Conservation (phyloP, 1,140 invertebrate species). For the Bactericera cockerelli region DNA sequence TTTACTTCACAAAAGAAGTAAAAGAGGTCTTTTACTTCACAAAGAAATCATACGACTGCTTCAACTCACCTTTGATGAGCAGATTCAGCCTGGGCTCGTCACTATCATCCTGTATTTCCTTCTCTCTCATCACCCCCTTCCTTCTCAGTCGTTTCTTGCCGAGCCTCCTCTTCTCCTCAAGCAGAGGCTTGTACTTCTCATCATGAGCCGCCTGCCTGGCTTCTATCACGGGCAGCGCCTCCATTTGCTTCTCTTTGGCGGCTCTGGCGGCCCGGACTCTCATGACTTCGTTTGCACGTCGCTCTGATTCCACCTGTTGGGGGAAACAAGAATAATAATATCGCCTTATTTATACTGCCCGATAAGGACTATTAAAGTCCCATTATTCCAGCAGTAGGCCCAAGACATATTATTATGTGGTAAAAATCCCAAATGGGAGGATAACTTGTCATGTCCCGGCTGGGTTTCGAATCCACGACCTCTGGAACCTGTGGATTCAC, state of each 20-base stretch:
- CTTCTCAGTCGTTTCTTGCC: slow-evolving; percentile 21
- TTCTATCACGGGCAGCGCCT: slow-evolving; percentile 40
- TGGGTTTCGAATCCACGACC: no score
- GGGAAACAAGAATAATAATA: no score
- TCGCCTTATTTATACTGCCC: no score
- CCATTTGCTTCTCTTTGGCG: slow-evolving; percentile 39
- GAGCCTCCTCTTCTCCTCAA: slow-evolving; percentile 42
- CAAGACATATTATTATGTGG: no score
- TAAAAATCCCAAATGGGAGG: no score
- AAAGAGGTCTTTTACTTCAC: no score
- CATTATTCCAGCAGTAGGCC: no score
- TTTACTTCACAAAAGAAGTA: no score
- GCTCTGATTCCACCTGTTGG: slow-evolving; percentile 31
- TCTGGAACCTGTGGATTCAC: no score
- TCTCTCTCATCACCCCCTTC: slow-evolving; percentile 17
- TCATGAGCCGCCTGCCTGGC: slow-evolving; percentile 51
- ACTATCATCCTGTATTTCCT: slow-evolving; percentile 37
- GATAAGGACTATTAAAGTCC: no score
- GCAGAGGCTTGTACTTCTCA: slow-evolving; percentile 40
- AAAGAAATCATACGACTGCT: no score
- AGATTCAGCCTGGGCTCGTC: slow-evolving; percentile 32
- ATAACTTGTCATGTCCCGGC: no score
- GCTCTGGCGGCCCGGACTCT: slow-evolving; percentile 39
- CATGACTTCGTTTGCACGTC: slow-evolving; percentile 52
- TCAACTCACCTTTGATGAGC: slow-evolving; percentile 36